phyloP scores from a whole-genome alignment of 2,888 invertebrate genomes.

The Caenorhabditis plicata region DNA sequence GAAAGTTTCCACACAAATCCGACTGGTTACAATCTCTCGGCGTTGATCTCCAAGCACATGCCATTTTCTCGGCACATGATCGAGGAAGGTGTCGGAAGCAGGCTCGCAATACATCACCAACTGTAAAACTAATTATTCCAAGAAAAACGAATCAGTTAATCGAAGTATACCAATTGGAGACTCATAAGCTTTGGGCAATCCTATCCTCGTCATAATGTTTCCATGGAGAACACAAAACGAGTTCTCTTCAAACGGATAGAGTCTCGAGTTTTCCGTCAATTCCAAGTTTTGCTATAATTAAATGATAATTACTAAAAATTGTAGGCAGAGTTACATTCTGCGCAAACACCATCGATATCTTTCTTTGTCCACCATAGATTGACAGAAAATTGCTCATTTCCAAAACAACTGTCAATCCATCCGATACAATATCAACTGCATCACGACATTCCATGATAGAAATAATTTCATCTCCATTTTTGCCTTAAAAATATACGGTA shows the following conservation, averaged over 20 bases:
- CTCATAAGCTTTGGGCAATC: not conserved
- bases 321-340: not conserved
- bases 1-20: constrained; percentile 1
- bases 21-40: constrained; percentile 4
- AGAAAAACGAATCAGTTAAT: constrained; percentile 6
- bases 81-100: constrained; percentile 8
- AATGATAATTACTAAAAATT: too few species aligned
- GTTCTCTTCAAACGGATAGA: constrained; percentile 3
- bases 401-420: constrained; percentile 14
- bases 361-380: constrained; percentile 15
- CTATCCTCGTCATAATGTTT: not conserved
- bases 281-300: too few species aligned
- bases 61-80: constrained; percentile 1
- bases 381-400: constrained; percentile 7
- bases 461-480: constrained; percentile 1
- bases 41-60: constrained; percentile 13
- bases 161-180: not conserved
- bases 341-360: constrained; percentile 14
- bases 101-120: constrained; percentile 1
- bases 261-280: not conserved
- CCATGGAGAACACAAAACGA: not conserved
- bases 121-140: not conserved
- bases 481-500: not conserved
- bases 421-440: constrained; percentile 7
- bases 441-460: constrained; percentile 11